These are phyloP conservation scores for Thecocarcelia acutangulata DNA, from an alignment of 2,888 invertebrate genomes.

Conservation along the genomic window DNA sequence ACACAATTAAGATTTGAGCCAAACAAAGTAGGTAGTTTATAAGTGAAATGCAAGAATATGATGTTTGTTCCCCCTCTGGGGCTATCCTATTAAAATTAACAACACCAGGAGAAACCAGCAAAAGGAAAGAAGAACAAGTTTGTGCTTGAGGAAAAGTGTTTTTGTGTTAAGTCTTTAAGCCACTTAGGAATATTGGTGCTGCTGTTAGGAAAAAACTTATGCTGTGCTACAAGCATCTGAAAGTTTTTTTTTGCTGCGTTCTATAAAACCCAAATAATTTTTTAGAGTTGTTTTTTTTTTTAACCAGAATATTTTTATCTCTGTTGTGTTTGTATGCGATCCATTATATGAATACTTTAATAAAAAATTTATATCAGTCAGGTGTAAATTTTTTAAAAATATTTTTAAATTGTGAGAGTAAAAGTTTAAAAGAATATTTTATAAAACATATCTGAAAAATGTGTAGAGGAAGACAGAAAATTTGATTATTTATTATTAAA, in stretches of 20 bases:
- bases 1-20: conserved; percentile 54
- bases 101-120: not conserved
- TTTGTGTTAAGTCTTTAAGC: conserved; percentile 8
- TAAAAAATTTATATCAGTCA: no score
- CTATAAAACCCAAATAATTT: not conserved
- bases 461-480: no score
- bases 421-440: no score
- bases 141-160: conserved; percentile 28
- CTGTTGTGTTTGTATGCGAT: no score
- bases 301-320: no score
- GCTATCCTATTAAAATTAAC: conserved; percentile 10
- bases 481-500: no score
- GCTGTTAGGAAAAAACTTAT: not conserved
- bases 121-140: conserved; percentile 11
- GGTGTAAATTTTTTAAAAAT: no score
- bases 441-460: no score
- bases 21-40: not conserved
- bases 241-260: not conserved
- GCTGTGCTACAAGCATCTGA: not conserved
- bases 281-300: no score
- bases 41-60: not conserved
- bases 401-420: no score
- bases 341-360: no score
- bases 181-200: conserved; percentile 9
- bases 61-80: conserved; percentile 2